Percentiles rank a stretch among this genome's conserved stretches.
phyloP scores from a whole-genome alignment of 2,888 invertebrate species.

The Parascotia fuliginaria region DNA sequence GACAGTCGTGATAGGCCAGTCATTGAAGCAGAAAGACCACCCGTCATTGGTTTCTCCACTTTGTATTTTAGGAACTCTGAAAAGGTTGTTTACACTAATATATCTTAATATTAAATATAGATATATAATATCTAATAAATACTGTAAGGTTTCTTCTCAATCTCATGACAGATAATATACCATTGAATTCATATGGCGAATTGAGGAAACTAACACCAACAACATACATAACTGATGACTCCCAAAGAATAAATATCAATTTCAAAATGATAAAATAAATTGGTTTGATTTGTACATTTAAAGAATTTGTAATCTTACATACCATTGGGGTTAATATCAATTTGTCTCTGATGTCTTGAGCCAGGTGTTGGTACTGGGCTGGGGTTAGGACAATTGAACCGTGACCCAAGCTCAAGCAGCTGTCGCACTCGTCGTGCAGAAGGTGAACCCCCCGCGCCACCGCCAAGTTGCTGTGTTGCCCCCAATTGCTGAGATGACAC shows the following conservation, averaged over 20 bases:
- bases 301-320: slow-evolving; percentile 24
- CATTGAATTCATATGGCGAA: no score
- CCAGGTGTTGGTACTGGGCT: slow-evolving; percentile 92
- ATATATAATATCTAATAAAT: no score
- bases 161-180: no score
- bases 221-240: no score
- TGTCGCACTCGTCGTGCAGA: slow-evolving; percentile 93
- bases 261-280: no score
- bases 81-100: no score
- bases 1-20: slow-evolving; percentile 80
- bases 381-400: slow-evolving; percentile 87
- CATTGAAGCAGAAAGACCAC: slow-evolving; percentile 85
- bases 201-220: no score
- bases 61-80: slow-evolving; percentile 96
- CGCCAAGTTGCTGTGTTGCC: slow-evolving; percentile 63
- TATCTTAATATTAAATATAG: no score
- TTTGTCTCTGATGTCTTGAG: slow-evolving; percentile 91
- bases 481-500: slow-evolving; percentile 90
- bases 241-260: no score
- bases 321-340: slow-evolving; percentile 96
- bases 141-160: no score
- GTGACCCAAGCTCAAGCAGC: slow-evolving; percentile 89
- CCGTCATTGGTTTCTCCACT: slow-evolving; percentile 89
- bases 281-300: no score
- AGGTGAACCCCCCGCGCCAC: slow-evolving; percentile 84